Conservation (phyloP, 2,797 vertebrate species). For the Chloroceryle amazona region DNA sequence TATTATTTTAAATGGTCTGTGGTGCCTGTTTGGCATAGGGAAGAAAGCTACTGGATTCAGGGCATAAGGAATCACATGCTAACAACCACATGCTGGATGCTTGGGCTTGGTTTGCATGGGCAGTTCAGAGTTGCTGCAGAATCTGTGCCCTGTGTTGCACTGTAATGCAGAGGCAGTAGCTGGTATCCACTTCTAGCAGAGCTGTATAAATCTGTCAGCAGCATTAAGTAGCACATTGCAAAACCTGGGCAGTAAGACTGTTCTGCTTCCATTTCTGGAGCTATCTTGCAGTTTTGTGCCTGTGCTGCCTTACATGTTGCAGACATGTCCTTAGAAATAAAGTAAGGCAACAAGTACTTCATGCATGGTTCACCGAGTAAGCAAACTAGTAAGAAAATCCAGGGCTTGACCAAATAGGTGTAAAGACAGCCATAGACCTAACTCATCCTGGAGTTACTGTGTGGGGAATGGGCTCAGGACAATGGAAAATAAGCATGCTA, state of each 20-base stretch:
- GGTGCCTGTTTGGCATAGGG: neutral
- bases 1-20: neutral
- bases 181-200: accelerated
- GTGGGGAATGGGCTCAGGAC: neutral
- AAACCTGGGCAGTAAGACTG: neutral
- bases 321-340: neutral
- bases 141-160: neutral
- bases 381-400: neutral
- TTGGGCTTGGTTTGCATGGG: accelerated
- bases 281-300: neutral
- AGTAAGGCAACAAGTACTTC: neutral
- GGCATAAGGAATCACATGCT: neutral
- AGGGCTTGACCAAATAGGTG: neutral
- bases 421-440: neutral
- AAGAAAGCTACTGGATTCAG: neutral
- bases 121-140: neutral
- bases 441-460: neutral
- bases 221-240: neutral
- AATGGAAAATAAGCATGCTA: neutral
- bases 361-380: neutral
- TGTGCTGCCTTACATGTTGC: neutral
- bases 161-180: neutral
- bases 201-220: neutral
- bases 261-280: neutral
- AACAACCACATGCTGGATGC: accelerated